A percentile compares a stretch with the other conserved stretches of the same genome.
Conservation (phyloP, 2,888 invertebrate species). For the Melipona beecheii region DNA sequence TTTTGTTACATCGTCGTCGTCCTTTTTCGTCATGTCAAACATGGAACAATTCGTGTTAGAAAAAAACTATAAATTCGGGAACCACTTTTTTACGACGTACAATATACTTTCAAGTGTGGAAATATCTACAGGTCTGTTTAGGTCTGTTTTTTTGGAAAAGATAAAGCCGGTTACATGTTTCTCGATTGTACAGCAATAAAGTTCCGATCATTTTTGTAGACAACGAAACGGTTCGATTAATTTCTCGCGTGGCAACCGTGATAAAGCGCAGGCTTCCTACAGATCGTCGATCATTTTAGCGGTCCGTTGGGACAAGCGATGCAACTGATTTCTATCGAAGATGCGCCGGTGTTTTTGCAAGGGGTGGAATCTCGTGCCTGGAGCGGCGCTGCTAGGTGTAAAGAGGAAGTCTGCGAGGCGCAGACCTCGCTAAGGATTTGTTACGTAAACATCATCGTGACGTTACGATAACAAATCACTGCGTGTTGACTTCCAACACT, state of each 20-base stretch:
- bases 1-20: not conserved
- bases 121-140: too few species aligned
- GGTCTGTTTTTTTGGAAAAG: not conserved
- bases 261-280: not conserved
- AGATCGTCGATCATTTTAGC: conserved; percentile 28
- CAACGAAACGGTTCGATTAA: not conserved
- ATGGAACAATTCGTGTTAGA: not conserved
- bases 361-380: conserved; percentile 60
- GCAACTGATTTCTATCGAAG: conserved; percentile 55
- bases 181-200: not conserved
- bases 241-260: not conserved
- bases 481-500: conserved; percentile 57
- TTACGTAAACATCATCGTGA: conserved; percentile 79
- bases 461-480: conserved; percentile 80
- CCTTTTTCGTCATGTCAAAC: too few species aligned
- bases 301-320: conserved; percentile 3
- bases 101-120: not conserved
- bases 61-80: not conserved
- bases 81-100: not conserved
- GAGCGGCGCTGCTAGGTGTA: conserved; percentile 39
- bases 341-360: conserved; percentile 72
- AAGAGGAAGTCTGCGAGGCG: conserved; percentile 59
- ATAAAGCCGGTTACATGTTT: not conserved
- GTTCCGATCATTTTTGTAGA: not conserved
- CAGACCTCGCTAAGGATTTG: conserved; percentile 77